Evolutionary conservation across 2,113 vertebrate genomes (phyloP), one percentile per base, ranked within the genome.

Genomic region (Sceloporus tristichus): DNA sequence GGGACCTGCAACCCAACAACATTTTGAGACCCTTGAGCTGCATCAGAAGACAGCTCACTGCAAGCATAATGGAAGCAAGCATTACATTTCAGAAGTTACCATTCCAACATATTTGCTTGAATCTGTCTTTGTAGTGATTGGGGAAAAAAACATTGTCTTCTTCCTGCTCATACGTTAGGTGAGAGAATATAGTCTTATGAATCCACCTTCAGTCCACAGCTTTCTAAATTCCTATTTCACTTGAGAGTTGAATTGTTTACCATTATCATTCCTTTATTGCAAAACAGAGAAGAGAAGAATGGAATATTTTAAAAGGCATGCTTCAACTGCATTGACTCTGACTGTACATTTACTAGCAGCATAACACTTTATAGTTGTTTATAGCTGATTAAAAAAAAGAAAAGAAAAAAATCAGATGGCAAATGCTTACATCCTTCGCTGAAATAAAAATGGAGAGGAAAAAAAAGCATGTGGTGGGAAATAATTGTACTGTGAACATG

Each of bases 301-400:
- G 16, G 82, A 87, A 87, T 84, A 90, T 73, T 87, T 75, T 66
- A 90, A 90, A 80, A 91, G 90, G 66, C 29, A n/a, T 25, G 53
- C 38, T 68, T 68, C 10, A n/a, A 19, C n/a, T n/a, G 48, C 78
- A 85, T 9, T 84, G 0, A 88, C 89, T 87, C 89, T 29, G 76
- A 77, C 10, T 88, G 87, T 59, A 92, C 91, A 87, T 76, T 66
- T 88, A 83, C 38, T 1, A 0, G 34, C 80, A 10, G 68, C 73
- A n/a, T 8, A 88, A 91, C 34, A 88, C 9, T 89, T 90, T 84
- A 68, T 83, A 82, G 86, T 85, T 48, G 48, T 73, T 53, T 83
- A 9, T 34, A 71, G 27, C 85, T 92, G 88, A 89, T 80, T 86
- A 6, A 48, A 48, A 91, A 42, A 90, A 92, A 38, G 66, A 78